These are phyloP conservation scores for Platerodrilus igneus DNA, from an alignment of 2,888 invertebrate genomes.

Conservation along the genomic window DNA sequence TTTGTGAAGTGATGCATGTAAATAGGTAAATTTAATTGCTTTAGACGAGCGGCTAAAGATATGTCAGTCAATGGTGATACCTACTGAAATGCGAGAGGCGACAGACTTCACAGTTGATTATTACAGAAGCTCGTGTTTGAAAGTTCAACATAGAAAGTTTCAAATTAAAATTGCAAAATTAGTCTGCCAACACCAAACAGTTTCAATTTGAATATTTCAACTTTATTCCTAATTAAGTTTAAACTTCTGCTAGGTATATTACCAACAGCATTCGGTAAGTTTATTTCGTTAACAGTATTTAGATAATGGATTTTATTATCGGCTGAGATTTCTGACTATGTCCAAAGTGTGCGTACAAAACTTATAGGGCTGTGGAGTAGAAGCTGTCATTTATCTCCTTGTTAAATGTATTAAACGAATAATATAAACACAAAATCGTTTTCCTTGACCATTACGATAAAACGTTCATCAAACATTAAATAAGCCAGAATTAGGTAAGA, in stretches of 20 bases:
- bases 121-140: slow-evolving; percentile 30
- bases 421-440: too few species aligned
- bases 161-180: slow-evolving; percentile 41
- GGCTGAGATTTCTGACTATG: too few species aligned
- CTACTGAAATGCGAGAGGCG: slow-evolving; percentile 23
- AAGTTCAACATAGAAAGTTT: slow-evolving; percentile 36
- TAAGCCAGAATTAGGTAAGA: too few species aligned
- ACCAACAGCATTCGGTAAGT: slow-evolving; percentile 26
- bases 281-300: too few species aligned
- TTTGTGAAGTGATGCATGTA: slow-evolving; percentile 1
- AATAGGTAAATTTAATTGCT: slow-evolving; percentile 9
- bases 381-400: too few species aligned
- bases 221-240: slow-evolving; percentile 38
- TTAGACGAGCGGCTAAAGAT: slow-evolving; percentile 16
- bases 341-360: too few species aligned
- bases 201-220: slow-evolving; percentile 37
- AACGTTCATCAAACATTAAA: too few species aligned
- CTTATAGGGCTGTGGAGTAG: too few species aligned
- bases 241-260: slow-evolving; percentile 34
- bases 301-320: too few species aligned
- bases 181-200: slow-evolving; percentile 37
- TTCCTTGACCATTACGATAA: too few species aligned
- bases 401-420: too few species aligned
- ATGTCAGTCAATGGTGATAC: too few species aligned
- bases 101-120: slow-evolving; percentile 36